phyloP scores from a whole-genome alignment of 1,140 invertebrate genomes.

The Drosophila sturtevanti region DNA sequence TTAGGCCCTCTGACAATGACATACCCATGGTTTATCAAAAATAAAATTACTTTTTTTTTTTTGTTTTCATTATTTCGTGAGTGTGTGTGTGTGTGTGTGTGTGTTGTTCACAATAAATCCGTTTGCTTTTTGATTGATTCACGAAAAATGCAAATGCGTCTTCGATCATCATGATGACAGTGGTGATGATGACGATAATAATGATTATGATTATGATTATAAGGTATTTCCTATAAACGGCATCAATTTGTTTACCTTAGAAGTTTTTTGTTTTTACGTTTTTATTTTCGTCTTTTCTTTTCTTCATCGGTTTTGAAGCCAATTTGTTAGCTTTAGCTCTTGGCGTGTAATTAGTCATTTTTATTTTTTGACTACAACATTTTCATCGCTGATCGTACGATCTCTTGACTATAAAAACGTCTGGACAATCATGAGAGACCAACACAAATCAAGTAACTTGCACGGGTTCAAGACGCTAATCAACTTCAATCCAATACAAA shows the following conservation, averaged over 20 bases:
- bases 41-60: constrained; percentile 31
- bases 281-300: constrained; percentile 42
- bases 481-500: constrained; percentile 13
- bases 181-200: constrained; percentile 41
- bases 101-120: neutral
- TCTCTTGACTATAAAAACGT: constrained; percentile 64
- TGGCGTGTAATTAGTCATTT: constrained; percentile 77
- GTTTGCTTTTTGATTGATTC: constrained; percentile 65
- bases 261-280: constrained; percentile 57
- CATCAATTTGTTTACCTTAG: constrained; percentile 71
- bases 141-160: constrained; percentile 72
- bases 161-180: constrained; percentile 21
- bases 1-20: neutral
- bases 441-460: constrained; percentile 65
- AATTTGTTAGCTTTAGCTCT: constrained; percentile 66
- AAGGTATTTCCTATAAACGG: constrained; percentile 74
- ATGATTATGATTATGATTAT: constrained; percentile 39
- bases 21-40: constrained; percentile 43
- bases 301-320: constrained; percentile 62
- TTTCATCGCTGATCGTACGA: constrained; percentile 22
- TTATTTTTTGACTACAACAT: constrained; percentile 52
- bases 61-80: constrained; percentile 25
- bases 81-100: neutral
- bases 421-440: constrained; percentile 49
- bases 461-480: constrained; percentile 49